These are phyloP conservation scores for Littorina saxatilis DNA, from an alignment of 1,140 invertebrate genomes.

Conservation along the genomic window DNA sequence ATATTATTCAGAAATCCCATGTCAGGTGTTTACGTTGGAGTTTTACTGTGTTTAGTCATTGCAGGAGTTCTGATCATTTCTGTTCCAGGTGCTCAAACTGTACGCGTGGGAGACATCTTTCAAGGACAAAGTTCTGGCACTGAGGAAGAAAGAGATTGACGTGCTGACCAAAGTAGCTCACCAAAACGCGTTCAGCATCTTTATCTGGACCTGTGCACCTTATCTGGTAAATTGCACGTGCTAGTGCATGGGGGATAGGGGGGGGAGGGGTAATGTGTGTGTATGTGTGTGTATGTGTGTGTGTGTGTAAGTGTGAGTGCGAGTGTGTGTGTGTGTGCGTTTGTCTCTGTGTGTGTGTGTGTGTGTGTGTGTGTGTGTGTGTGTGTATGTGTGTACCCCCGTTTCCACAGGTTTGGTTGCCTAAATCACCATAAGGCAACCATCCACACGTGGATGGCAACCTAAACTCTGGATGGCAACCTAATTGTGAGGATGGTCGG, in stretches of 20 bases:
- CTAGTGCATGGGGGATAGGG: neutral
- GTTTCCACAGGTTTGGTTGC: too few species aligned
- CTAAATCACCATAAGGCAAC: too few species aligned
- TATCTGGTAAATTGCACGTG: slow-evolving; percentile 80
- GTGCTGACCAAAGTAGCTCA: slow-evolving; percentile 74
- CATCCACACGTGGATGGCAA: too few species aligned
- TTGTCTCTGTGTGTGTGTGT: neutral
- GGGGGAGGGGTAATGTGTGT: too few species aligned
- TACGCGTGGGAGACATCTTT: slow-evolving; percentile 74
- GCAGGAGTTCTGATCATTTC: too few species aligned
- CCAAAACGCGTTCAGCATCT: slow-evolving; percentile 84
- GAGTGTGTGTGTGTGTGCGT: too few species aligned
- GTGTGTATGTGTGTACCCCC: neutral
- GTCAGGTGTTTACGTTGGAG: too few species aligned
- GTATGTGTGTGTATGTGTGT: neutral
- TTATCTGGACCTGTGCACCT: slow-evolving; percentile 96
- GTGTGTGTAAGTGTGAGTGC: neutral
- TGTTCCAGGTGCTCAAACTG: slow-evolving; percentile 60
- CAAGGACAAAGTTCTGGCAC: slow-evolving; percentile 68
- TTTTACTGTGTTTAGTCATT: too few species aligned
- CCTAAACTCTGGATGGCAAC: too few species aligned
- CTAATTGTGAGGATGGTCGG: neutral
- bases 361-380: neutral
- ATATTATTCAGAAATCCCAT: too few species aligned
- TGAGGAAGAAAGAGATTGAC: slow-evolving; percentile 73